These are phyloP conservation scores for Athalia rosae DNA, from an alignment of 2,888 invertebrate species.

Conservation along the genomic window DNA sequence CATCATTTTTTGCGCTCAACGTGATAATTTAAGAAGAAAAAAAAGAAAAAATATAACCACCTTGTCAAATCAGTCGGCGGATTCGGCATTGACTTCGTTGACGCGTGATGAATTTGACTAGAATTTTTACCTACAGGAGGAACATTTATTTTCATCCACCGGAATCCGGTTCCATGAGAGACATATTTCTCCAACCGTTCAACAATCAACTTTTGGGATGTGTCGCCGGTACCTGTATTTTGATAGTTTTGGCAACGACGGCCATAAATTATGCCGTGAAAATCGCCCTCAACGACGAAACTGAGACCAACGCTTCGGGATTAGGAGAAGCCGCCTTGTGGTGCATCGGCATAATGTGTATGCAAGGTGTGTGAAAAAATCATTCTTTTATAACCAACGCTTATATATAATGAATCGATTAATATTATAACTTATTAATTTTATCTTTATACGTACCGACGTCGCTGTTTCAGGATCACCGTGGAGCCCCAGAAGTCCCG, in stretches of 20 bases:
- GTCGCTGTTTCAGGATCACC: conserved; percentile 75
- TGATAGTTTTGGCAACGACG: conserved; percentile 75
- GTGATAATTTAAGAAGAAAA: no score
- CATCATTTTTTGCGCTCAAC: no score
- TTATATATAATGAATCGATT: background rate
- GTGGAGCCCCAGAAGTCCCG: conserved; percentile 76
- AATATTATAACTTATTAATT: no score
- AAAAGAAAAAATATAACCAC: no score
- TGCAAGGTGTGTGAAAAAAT: conserved; percentile 75
- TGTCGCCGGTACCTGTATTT: conserved; percentile 75
- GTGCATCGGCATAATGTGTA: conserved; percentile 79
- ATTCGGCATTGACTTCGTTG: no score
- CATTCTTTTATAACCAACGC: background rate
- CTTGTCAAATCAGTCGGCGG: no score
- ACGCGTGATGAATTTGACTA: background rate
- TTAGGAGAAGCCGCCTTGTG: conserved; percentile 78
- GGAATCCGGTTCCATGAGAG: conserved; percentile 78
- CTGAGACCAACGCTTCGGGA: conserved; percentile 59
- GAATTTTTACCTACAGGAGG: conserved; percentile 72
- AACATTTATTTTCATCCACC: conserved; percentile 80
- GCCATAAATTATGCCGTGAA: conserved; percentile 73
- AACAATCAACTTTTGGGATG: conserved; percentile 76
- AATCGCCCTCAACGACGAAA: conserved; percentile 65
- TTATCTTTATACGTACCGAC: background rate
- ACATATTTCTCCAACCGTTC: conserved; percentile 80